Base-by-base conservation (phyloP, 2,888 invertebrate genomes). In the Julus scandinavius region DNA sequence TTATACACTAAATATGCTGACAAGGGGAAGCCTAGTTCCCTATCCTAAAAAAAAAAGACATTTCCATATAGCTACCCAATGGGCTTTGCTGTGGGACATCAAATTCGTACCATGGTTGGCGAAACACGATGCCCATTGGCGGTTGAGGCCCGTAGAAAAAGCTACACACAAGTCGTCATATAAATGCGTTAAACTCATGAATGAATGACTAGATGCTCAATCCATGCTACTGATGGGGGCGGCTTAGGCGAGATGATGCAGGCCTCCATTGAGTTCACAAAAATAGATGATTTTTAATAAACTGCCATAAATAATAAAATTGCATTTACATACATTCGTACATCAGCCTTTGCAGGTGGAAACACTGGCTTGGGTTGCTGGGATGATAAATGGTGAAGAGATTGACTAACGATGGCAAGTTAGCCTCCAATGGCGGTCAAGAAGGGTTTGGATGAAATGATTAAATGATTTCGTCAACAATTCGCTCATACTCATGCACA, bases 21-120 rank as follows among this genome's bases (percentile, higher is more conserved):
- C 17, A 20, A n/a, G 63, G 63, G 63, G 29, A 20, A 0, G 72
- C 72, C 72, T 72, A 72, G 29, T 72, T 72, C 29, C 72, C 72
- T 20, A 72, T 6, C 20, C 9, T 6, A 72, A 72, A 63, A n/a
- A 72, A 54, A 54, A 13, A 54, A 54, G 17, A 54, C 54, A 54
- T n/a, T 63, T 72, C 72, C 20, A 17, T 29, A 72, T 72, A 72
- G 72, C 72, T 72, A 72, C 72, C 72, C 72, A 72, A 72, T 72
- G 72, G 72, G 72, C 72, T 72, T 72, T 72, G 72, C 72, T 72
- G 72, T 5, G 29, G 72, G 72, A 20, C 72, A 72, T 72, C 29
- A 29, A 9, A 72, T 72, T 72, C 20, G 72, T 29, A 72, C 29
- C 29, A 11, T 29, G 41, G 2, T 2, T 58, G 15, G 58, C 11